These are phyloP conservation scores for Peromyscus leucopus DNA, from an alignment of 2,113 vertebrate species.

Conservation along the genomic window DNA sequence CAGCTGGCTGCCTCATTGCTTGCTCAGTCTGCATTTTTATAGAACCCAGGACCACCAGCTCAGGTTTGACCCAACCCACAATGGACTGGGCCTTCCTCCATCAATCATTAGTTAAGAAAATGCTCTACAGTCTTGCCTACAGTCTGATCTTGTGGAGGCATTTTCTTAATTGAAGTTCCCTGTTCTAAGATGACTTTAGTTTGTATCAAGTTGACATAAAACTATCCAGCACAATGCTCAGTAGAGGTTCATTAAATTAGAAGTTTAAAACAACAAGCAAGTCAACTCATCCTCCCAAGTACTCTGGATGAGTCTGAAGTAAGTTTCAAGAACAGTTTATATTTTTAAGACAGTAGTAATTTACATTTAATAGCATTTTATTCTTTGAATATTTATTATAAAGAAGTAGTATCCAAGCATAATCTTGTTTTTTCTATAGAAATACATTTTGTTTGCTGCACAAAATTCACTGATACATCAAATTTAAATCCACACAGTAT, in stretches of 20 bases:
- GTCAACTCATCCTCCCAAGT: neutral
- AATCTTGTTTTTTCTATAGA: neutral
- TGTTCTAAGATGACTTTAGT: neutral
- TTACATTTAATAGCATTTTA: neutral
- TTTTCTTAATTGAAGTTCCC: neutral
- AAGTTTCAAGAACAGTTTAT: neutral
- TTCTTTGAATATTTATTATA: neutral
- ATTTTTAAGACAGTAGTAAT: neutral
- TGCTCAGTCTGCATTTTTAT: too few relatives aligned
- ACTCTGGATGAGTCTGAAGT: neutral
- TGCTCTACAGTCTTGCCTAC: neutral
- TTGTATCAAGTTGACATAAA: neutral
- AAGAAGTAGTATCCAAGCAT: neutral
- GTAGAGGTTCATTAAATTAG: neutral
- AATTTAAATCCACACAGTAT: neutral
- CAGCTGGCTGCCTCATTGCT: neutral
- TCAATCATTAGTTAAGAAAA: neutral
- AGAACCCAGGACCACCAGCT: neutral
- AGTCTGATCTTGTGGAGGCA: neutral
- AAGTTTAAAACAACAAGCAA: neutral
- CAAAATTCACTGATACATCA: neutral
- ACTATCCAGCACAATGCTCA: neutral
- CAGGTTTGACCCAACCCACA: neutral
- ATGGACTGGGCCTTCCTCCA: fast-evolving
- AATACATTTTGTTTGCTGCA: neutral